These are phyloP conservation scores for Rhabdomys dilectus DNA, from an alignment of 2,113 vertebrate species.

Conservation along the genomic window DNA sequence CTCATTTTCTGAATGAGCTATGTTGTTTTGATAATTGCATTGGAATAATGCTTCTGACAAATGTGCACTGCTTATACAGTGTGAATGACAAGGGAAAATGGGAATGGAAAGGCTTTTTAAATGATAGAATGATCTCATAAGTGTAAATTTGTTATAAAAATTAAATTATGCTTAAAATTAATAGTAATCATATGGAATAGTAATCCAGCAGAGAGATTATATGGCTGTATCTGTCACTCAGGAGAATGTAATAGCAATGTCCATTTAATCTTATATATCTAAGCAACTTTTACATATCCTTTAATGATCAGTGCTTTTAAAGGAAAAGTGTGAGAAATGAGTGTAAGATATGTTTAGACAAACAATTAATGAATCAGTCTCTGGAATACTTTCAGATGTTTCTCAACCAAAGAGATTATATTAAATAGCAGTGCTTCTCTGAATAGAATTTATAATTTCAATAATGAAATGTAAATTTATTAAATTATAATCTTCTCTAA, in stretches of 20 bases:
- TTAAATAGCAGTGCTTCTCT: not conserved
- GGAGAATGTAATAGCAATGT: not conserved
- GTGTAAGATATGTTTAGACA: not conserved
- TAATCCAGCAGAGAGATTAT: not conserved
- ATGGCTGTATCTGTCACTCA: not conserved
- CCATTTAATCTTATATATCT: not conserved
- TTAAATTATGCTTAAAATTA: not conserved
- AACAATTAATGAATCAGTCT: not conserved
- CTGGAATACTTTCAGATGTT: not conserved
- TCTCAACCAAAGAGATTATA: not conserved
- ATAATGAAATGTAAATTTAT: not conserved
- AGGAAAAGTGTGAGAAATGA: not conserved
- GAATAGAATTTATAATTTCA: not conserved
- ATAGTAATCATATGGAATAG: not conserved
- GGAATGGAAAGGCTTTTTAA: not conserved
- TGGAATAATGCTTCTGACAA: not conserved
- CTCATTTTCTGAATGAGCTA: not conserved
- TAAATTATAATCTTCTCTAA: not conserved
- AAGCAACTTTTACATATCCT: not conserved
- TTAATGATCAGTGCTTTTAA: not conserved
- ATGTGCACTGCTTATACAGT: not conserved
- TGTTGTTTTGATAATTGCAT: not conserved
- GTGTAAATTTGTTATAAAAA: conserved; percentile 5
- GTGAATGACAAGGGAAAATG: not conserved
- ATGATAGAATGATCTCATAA: not conserved